Base-by-base conservation (phyloP, 2,113 vertebrate genomes). In the Nesospiza acunhae region DNA sequence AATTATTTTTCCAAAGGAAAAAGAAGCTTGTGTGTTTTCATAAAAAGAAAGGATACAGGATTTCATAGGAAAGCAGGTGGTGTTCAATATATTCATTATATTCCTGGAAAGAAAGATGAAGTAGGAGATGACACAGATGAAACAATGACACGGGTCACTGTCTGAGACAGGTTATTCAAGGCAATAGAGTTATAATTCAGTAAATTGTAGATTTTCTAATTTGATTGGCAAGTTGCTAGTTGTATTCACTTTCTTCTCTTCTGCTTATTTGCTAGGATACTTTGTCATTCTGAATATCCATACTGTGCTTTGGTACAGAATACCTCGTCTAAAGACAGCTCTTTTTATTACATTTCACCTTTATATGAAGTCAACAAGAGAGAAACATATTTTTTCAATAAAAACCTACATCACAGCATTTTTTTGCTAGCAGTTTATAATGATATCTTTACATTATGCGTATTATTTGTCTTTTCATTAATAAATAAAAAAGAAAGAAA, bases 391-490 rank as follows among this genome's bases (percentile, higher is more conserved):
- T 15, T 87, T 68, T 86, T 30, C 33, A 50, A 14, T 46, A 50
- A 0, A 1, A 4, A 31, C 1, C 14, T 68, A 13, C 21, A 27
- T 37, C 3, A 4, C 4, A n/a, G 19, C 4, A 23, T 15, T 41
- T 63, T 66, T 81, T 80, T 59, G 2, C 13, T 37, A 73, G 10
- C 13, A 75, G 12, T 3, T 87, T 69, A 42, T 42, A 73, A 56
- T 44, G 41, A 12, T 3, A 4, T 26, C 13, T 67, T 85, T 80
- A 64, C 52, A 46, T 53, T 58, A 41, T 14, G 9, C 0, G 1
- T 35, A 30, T 62, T 52, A 22, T 55, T 56, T 72, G 6, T 0
- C 7, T 46, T 70, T 83, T 83, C 58, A 44, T 75, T 82, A 31
- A 63, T 47, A 78, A 78, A 63, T 60, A 11, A n/a, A 86, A 88